Evolutionary conservation across 2,113 vertebrate genomes (phyloP), one percentile per base, ranked within the genome.

Genomic region (Boleophthalmus pectinirostris): DNA sequence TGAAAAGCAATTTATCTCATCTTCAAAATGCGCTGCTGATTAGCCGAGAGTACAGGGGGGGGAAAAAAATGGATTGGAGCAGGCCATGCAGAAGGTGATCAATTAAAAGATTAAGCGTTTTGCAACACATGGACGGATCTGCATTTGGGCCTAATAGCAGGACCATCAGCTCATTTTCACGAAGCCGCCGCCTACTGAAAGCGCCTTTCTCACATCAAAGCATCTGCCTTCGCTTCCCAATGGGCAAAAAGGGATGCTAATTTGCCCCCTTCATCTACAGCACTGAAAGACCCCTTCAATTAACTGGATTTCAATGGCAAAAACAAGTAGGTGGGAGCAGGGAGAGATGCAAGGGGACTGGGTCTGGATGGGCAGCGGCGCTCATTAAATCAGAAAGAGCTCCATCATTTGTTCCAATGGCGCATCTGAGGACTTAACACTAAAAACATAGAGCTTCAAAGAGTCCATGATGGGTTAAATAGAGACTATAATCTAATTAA

Each of bases 21-120:
- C 85, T 87, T 85, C 80, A 88, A 91, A 92, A 92, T 86, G 88
- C 82, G 88, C 90, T 88, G 90, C 82, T 87, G 86, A 91, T 93
- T 87, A 90, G 84, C 79, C 87, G 67, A 67, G 85, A 70, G 73
- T 56, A 23, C 56, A 5, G 23, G 11, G 4, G 4, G 4, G 4
- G 4, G 4, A 29, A 58, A 15, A 45, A 56, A 68, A 81, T 68
- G 53, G 46, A 67, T 83, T 85, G 86, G 88, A 93, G 87, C 78
- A 92, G 92, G 73, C 51, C 87, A 92, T 89, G 90, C 89, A 91
- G 94, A 96, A 96, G 95, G 95, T 94, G 95, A 96, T 94, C 97
- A 97, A 95, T 98, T 98, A 99, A 98, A 96, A 97, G 95, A 97
- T 99, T 98, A 99, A 97, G 95, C 90, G 95, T 96, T 98, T 97